Conservation (phyloP, 2,797 vertebrate genomes). For the Sebastes itinus region DNA sequence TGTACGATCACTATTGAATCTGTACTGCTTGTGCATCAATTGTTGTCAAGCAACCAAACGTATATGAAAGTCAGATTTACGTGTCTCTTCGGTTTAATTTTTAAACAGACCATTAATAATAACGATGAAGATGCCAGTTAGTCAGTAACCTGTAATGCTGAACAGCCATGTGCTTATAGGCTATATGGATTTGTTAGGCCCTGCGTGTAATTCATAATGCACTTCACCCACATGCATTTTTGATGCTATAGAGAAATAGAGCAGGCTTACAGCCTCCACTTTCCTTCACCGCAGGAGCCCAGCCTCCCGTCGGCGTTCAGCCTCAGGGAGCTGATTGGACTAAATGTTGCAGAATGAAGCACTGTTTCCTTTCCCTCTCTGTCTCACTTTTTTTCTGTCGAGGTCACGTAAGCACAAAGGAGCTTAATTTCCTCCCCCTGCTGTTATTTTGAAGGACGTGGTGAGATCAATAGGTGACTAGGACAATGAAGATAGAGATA, state of each 20-base stretch:
- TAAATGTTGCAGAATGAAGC: slow-evolving; percentile 75
- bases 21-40: background rate
- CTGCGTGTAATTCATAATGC: slow-evolving; percentile 66
- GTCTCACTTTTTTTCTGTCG: slow-evolving; percentile 32
- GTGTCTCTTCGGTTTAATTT: background rate
- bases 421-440: slow-evolving; percentile 46
- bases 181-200: slow-evolving; percentile 32
- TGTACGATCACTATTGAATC: background rate
- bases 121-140: slow-evolving; percentile 7
- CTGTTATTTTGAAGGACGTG: slow-evolving; percentile 38
- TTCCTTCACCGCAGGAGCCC: slow-evolving; percentile 59
- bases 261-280: slow-evolving; percentile 65
- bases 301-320: slow-evolving; percentile 60
- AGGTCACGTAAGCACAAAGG: slow-evolving; percentile 55
- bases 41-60: background rate
- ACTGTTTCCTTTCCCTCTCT: slow-evolving; percentile 48
- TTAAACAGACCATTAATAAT: background rate
- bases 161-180: slow-evolving; percentile 15
- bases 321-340: slow-evolving; percentile 77
- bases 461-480: slow-evolving; percentile 57
- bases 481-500: slow-evolving; percentile 54
- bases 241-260: slow-evolving; percentile 75
- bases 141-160: background rate
- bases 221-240: slow-evolving; percentile 73
- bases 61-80: background rate